Base-by-base conservation (phyloP, 2,797 vertebrate genomes). In the Enteromius trimaculatus region DNA sequence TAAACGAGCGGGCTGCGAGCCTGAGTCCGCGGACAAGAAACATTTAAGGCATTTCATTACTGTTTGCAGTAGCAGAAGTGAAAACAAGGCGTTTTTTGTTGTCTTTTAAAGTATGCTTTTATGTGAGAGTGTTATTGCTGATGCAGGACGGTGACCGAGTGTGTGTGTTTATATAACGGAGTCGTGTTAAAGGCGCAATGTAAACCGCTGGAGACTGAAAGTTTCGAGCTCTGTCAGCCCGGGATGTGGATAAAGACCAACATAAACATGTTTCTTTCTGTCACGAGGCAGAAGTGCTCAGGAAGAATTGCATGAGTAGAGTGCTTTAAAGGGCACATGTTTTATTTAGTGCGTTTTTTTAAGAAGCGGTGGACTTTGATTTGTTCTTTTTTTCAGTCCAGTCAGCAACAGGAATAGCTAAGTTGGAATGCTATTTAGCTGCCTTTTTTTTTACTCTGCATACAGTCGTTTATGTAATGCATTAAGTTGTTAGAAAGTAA, bases 1-100 rank as follows among this genome's bases (percentile, higher is more conserved):
- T 83, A 77, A 83, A 71, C 75, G 53, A 78, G 66, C 82, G 65
- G 39, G 75, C 82, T 77, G 75, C 3, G 75, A 58, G 51, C 21
- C 23, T 14, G 65, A 29, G 72, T 77, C 34, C 34, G 44, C 29
- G 55, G 29, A 37, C 23, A 31, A 71, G 21, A 70, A 60, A 34
- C 2, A 42, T 79, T 79, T 77, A 1, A 44, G 69, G 53, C 55
- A 71, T 72, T 23, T 42, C 9, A 42, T 21, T 2, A 6, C 44
- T 13, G 37, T 62, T 17, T n/a, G 39, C 6, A 11, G 2, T 16
- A 17, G 23, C 14, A 51, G 6, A 74, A 49, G 16, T 31, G 4
- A 13, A 0, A 16, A 26, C 34, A 3, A 42, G 2, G 60, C 9
- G 42, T 3, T 39, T 21, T 11, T 77, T n/a, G 23, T 0, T 5